Evolutionary conservation across 1,140 invertebrate genomes (phyloP), one percentile per base, ranked within the genome.

Genomic region (Carposina sasakii): DNA sequence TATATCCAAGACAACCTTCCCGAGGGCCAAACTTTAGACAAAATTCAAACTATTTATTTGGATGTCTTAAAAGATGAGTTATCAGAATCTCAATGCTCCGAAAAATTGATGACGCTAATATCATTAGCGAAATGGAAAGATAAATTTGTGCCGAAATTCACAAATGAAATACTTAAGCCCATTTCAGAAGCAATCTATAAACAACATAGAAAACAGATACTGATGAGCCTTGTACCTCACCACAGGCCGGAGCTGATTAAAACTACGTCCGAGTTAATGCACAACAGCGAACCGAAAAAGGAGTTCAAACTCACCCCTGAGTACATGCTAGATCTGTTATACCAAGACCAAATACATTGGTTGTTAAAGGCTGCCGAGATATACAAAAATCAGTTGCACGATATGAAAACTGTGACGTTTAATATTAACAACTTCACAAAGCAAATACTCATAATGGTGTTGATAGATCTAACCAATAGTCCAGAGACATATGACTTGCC

Each of bases 271-370:
- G 73, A 81, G 21, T 53, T 69, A 3, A 70, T 84, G 45, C 70
- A 78, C 41, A 73, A 52, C 50, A 71, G 73, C 69, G 79, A 78
- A 26, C 65, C 69, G 20, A 69, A 76, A 33, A 78, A 72, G 44
- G 64, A 72, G 45, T 84, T 78, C 40, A 81, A 78, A 53, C 45
- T 81, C 10, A 81, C 76, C 8, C 75, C 82, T 37, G 78, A 85
- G 53, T 78, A 84, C 51, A 86, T 86, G 81, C 64, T 85, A 13
- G 79, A 86, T 54, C 51, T 86, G 6, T 83, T 77, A 28, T 85
- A 85, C 48, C 70, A 77, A 47, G 77, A 79, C 13, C 82, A 82
- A 45, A 79, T 67, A 42, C 82, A 86, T 50, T 85, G 84, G 84
- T 57, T 86, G 9, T 54, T 85, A 22, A 81, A 86, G 71, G 81